Conservation (phyloP, 2,888 invertebrate species). For the Leuctra nigra region DNA sequence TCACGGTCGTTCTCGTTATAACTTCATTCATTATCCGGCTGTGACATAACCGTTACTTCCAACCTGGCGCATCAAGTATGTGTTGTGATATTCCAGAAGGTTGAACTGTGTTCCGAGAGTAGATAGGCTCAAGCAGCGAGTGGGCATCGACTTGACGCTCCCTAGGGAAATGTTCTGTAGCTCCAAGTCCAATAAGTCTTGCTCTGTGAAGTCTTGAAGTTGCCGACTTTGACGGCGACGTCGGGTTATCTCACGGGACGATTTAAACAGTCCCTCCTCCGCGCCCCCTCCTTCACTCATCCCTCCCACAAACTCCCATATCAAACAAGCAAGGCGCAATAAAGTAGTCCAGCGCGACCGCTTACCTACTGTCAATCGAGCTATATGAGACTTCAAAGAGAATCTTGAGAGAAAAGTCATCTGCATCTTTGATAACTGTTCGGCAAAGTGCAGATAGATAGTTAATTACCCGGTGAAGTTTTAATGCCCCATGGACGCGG, state of each 20-base stretch:
- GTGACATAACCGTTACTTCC: too few relatives aligned
- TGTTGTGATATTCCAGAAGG: too few relatives aligned
- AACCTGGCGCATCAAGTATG: too few relatives aligned
- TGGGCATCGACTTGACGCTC: neutral
- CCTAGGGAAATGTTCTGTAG: constrained; percentile 3
- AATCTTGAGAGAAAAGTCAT: too few relatives aligned
- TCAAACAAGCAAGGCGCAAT: neutral
- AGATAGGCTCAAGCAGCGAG: too few relatives aligned
- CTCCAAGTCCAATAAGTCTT: constrained; percentile 1
- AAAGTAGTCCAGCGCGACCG: too few relatives aligned
- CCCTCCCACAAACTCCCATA: neutral
- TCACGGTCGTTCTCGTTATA: too few relatives aligned
- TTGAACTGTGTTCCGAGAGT: too few relatives aligned
- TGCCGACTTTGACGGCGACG: neutral
- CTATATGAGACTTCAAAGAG: too few relatives aligned
- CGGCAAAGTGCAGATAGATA: too few relatives aligned
- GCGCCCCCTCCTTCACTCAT: neutral
- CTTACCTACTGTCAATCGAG: too few relatives aligned
- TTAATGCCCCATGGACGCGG: neutral
- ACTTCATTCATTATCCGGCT: too few relatives aligned
- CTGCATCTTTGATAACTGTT: neutral
- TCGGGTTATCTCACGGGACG: neutral
- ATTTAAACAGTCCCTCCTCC: neutral
- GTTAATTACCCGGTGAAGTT: constrained; percentile 5
- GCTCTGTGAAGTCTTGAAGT: constrained; percentile 3